Conservation (phyloP, 1,140 invertebrate genomes). For the Drosophila sechellia region DNA sequence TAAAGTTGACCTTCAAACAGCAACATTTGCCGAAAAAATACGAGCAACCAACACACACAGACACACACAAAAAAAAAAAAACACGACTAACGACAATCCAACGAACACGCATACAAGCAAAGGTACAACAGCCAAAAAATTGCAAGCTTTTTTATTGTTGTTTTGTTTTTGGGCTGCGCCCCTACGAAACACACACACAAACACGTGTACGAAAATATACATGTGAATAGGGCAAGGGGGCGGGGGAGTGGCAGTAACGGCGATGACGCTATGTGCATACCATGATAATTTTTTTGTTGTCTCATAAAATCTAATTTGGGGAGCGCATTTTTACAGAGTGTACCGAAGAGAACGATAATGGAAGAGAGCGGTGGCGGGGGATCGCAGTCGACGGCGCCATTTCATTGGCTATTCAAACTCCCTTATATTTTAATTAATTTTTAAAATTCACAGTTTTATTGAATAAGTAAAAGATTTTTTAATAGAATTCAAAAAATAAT, state of each 20-base stretch:
- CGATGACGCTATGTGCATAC: conserved; percentile 78
- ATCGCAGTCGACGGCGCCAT: conserved; percentile 26
- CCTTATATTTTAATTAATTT: not conserved
- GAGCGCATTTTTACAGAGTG: conserved; percentile 76
- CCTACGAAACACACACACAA: conserved; percentile 56
- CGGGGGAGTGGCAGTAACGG: conserved; percentile 31
- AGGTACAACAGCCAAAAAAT: conserved; percentile 63
- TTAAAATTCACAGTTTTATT: not conserved
- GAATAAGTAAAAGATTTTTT: not conserved
- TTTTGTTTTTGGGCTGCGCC: conserved; percentile 76
- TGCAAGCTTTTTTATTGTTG: conserved; percentile 71
- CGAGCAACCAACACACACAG: conserved; percentile 42
- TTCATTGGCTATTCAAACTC: conserved; percentile 4
- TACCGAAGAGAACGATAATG: conserved; percentile 2
- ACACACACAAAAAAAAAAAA: conserved; percentile 54
- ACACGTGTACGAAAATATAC: conserved; percentile 5
- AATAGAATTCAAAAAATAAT: too few relatives aligned
- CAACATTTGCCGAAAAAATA: conserved; percentile 78
- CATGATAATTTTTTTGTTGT: conserved; percentile 63
- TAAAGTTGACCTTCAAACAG: conserved; percentile 84
- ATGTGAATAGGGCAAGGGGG: conserved; percentile 2
- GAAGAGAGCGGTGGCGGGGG: conserved; percentile 47
- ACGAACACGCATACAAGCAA: conserved; percentile 13
- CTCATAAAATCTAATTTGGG: conserved; percentile 79
- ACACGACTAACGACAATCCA: conserved; percentile 49